Evolutionary conservation across 2,888 invertebrate genomes (phyloP), one percentile per base, ranked within the genome.

Genomic region (Mamestra brassicae): DNA sequence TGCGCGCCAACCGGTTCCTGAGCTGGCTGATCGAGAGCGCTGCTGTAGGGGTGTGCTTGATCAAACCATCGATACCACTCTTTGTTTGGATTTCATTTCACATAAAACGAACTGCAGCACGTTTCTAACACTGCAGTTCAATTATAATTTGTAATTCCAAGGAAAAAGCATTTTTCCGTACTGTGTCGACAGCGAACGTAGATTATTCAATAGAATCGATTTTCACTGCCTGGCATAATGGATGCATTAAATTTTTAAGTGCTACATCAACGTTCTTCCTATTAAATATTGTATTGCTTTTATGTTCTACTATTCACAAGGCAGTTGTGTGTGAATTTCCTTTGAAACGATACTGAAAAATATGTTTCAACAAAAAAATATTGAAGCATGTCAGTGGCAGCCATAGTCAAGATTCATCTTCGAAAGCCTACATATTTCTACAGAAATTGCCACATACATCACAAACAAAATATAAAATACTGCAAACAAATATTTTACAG

Each of bases 1-100:
- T 83, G 84, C 79, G 74, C 81, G 88, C 72, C 50, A 93, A 90
- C 94, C 92, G 93, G 94, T 94, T 93, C 79, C 80, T 93, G 93
- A 78, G 76, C 66, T 85, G 83, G 84, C 71, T 81, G 85, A 88
- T 85, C 85, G 85, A 88, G 87, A 90, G 86, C 87, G 65, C 62
- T 64, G 55, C 74, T 42, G 55, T 71, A 84, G 77, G 91, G 92
- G 88, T 90, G 85, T 84, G 86, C 89, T 87, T 87, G 90, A 92
- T 92, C 90, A 88, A 91, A 92, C 91, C 90, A 90, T 91, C 90
- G 90, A 92, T 92, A 92, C 85, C 84, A 87, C 75, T 86, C 87
- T 86, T 85, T 88, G 89, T 90, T 86, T 88, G 89, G 86, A 89
- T 91, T 91, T 88, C 85, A 90, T 91, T 91, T 89, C 89, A 88